phyloP scores from a whole-genome alignment of 2,888 invertebrate species.

The Drosophila yooni region DNA sequence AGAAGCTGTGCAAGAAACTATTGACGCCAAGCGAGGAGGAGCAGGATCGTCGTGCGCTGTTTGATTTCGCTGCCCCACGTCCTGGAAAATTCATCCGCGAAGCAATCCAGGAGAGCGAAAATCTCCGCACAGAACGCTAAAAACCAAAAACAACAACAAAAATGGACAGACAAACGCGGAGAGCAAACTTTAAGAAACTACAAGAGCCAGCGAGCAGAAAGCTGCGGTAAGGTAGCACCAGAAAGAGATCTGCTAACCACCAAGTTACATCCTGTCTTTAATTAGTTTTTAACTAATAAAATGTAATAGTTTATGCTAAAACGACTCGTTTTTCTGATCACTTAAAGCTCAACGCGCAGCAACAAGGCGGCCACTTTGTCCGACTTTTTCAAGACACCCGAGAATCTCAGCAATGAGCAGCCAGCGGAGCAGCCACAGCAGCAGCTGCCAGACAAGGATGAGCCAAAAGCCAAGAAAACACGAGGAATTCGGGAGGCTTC shows the following conservation, averaged over 20 bases:
- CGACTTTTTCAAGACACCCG: slow-evolving; percentile 67
- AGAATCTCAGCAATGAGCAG: slow-evolving; percentile 25
- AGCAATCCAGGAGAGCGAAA: slow-evolving; percentile 71
- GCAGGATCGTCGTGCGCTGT: slow-evolving; percentile 71
- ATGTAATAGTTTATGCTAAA: slow-evolving; percentile 34
- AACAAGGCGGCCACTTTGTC: slow-evolving; percentile 54
- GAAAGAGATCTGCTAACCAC: background rate
- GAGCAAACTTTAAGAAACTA: slow-evolving; percentile 80
- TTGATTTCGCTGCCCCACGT: slow-evolving; percentile 73
- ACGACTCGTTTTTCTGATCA: slow-evolving; percentile 36
- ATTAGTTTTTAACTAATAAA: slow-evolving; percentile 56
- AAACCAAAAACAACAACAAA: background rate
- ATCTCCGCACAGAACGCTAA: slow-evolving; percentile 65
- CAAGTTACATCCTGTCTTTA: background rate
- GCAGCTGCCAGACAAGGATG: slow-evolving; percentile 26
- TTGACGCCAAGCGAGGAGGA: slow-evolving; percentile 66
- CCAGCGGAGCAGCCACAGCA: background rate
- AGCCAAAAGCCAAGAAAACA: slow-evolving; percentile 43
- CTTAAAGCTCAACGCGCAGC: slow-evolving; percentile 65
- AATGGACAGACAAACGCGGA: slow-evolving; percentile 81
- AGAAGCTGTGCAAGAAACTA: slow-evolving; percentile 52
- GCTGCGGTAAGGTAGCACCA: slow-evolving; percentile 74
- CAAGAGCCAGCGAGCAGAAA: slow-evolving; percentile 62
- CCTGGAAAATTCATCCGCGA: slow-evolving; percentile 65
- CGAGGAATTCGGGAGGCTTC: slow-evolving; percentile 57